These are phyloP conservation scores for Myotis myotis DNA, from an alignment of 2,797 vertebrate species.

Conservation along the genomic window DNA sequence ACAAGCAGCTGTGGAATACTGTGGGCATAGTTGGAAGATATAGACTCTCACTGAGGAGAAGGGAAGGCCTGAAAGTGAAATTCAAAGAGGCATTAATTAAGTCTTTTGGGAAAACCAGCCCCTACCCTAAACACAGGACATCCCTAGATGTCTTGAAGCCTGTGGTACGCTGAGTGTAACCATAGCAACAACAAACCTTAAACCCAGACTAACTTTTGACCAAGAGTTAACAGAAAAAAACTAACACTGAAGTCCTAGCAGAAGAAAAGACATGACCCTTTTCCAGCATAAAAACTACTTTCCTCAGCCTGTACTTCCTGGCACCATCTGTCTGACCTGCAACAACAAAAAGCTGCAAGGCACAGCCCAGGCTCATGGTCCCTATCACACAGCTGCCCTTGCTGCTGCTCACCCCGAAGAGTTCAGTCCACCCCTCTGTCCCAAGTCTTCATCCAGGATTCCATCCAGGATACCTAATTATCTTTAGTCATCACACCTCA, in stretches of 20 bases:
- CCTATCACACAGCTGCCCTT: background rate
- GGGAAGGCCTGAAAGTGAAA: background rate
- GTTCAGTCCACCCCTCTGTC: background rate
- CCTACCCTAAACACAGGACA: background rate
- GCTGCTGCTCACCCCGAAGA: background rate
- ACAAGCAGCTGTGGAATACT: background rate
- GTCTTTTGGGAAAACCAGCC: background rate
- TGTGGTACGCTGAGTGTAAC: background rate
- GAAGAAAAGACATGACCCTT: background rate
- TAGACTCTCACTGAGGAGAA: background rate
- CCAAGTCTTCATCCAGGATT: background rate
- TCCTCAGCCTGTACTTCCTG: background rate
- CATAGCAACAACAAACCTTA: background rate
- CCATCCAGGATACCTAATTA: background rate
- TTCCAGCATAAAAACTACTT: background rate
- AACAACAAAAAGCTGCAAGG: background rate
- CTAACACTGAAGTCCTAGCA: background rate
- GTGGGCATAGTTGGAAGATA: background rate
- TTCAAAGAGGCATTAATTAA: background rate
- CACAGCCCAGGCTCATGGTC: background rate
- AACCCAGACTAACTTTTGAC: background rate
- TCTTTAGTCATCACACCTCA: background rate
- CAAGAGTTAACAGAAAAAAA: background rate
- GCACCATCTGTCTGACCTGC: background rate
- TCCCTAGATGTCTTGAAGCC: background rate